Base-by-base conservation (phyloP, 1,140 invertebrate genomes). In the Maconellicoccus hirsutus region DNA sequence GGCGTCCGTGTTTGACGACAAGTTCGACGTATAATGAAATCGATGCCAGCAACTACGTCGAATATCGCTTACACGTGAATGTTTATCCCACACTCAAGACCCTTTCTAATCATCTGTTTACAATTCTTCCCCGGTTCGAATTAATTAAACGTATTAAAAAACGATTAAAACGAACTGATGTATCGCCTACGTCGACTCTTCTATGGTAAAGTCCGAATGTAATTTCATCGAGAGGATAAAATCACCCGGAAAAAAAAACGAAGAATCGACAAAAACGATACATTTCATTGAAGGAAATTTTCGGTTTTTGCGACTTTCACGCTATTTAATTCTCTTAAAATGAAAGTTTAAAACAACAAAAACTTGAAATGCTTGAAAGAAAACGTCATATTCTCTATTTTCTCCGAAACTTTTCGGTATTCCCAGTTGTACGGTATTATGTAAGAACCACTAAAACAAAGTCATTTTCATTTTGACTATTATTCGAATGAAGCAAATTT, bases 261-360 rank as follows among this genome's bases (percentile, higher is more conserved):
- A 8, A 6, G 42, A 52, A 52, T 8, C 42, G 42, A 16, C 3
- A 52, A 16, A 52, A 52, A 33, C 29, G 29, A 52, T 52, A 52
- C 42, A 52, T 52, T 52, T 52, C 42, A 52, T 16, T 52, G 42
- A 16, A 8, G 42, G n/a, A 52, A 52, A 52, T 52, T 52, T 52
- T 52, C 42, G 42, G 42, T 16, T 14, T 52, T 52, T 52, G 42
- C 42, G 42, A 52, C 42, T 52, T 52, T 52, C 42, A 52, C 42
- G 42, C 42, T 52, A 52, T 52, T 52, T 52, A 52, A 52, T 52
- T 52, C n/a, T 52, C 42, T 52, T 52, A 52, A 52, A 52, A 52
- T 52, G 42, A 52, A 52, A 52, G 42, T 52, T 52, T 52, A 52
- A 33, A 52, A 52, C 42, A 52, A 52, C 42, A 52, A 52, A 52